A percentile compares a stretch with the other conserved stretches of the same genome.
These are phyloP conservation scores for Dipodomys spectabilis DNA, from an alignment of 2,113 vertebrate genomes.

Conservation along the genomic window DNA sequence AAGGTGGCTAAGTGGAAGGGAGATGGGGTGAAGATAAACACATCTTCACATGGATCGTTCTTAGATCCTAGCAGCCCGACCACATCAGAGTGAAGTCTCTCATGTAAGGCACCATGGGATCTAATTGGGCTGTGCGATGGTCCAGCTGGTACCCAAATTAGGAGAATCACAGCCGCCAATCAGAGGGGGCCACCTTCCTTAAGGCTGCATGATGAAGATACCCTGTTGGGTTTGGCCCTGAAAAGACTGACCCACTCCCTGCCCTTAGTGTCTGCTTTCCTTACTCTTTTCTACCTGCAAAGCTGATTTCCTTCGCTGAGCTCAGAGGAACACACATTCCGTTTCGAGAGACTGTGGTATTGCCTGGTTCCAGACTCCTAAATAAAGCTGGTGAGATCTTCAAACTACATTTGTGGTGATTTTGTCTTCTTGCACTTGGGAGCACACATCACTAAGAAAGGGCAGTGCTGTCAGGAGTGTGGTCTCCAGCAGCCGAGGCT, in stretches of 20 bases:
- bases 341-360: neutral
- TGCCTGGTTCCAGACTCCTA: neutral
- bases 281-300: neutral
- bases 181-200: neutral
- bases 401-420: neutral
- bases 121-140: neutral
- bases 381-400: neutral
- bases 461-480: too few species aligned
- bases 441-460: neutral
- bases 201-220: too few species aligned
- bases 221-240: neutral
- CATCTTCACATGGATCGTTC: neutral
- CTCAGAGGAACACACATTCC: neutral
- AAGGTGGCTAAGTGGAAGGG: neutral
- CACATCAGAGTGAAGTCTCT: neutral
- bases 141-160: neutral
- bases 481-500: neutral
- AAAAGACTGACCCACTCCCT: neutral
- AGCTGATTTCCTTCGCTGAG: neutral
- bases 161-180: neutral
- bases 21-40: neutral
- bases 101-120: neutral
- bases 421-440: neutral
- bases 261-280: neutral
- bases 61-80: neutral